Evolutionary conservation across 1,140 invertebrate genomes (phyloP).

Genomic region (Babylonia areolata): DNA sequence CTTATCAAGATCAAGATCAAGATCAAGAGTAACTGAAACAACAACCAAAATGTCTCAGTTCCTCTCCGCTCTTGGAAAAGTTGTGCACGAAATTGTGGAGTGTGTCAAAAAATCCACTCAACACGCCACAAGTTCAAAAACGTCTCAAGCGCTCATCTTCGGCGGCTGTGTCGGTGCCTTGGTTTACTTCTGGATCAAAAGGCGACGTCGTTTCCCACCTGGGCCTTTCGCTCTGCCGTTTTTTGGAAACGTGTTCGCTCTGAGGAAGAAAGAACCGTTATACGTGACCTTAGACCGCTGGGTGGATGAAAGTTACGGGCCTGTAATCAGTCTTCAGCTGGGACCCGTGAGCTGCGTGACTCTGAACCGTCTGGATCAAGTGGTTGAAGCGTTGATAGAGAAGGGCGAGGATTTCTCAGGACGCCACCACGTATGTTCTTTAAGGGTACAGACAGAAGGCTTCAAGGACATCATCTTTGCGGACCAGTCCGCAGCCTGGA

Average conservation of each 20-base stretch:
- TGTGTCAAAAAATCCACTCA: too few relatives aligned
- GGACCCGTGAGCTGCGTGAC: neutral
- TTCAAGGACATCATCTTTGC: neutral
- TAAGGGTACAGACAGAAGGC: neutral
- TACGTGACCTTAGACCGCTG: neutral
- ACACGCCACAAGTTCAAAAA: neutral
- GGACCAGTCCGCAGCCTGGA: neutral
- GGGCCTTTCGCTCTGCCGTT: conserved; percentile 7
- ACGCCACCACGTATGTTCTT: neutral
- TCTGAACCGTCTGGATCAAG: conserved; percentile 24
- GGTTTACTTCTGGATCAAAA: neutral
- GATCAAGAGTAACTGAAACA: too few relatives aligned
- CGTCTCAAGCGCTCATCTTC: neutral
- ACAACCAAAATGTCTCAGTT: too few relatives aligned
- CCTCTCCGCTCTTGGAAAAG: too few relatives aligned
- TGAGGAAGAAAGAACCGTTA: neutral
- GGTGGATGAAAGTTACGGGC: neutral
- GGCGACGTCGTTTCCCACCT: neutral
- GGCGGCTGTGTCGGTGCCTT: neutral
- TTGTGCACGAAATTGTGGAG: too few relatives aligned
- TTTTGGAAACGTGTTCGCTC: neutral
- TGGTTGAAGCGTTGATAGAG: conserved; percentile 17
- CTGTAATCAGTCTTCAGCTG: conserved; percentile 10
- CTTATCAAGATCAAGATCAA: too few relatives aligned
- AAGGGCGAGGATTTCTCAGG: conserved; percentile 27